phyloP scores from a whole-genome alignment of 2,797 vertebrate species.

The Buphagus erythrorhynchus region DNA sequence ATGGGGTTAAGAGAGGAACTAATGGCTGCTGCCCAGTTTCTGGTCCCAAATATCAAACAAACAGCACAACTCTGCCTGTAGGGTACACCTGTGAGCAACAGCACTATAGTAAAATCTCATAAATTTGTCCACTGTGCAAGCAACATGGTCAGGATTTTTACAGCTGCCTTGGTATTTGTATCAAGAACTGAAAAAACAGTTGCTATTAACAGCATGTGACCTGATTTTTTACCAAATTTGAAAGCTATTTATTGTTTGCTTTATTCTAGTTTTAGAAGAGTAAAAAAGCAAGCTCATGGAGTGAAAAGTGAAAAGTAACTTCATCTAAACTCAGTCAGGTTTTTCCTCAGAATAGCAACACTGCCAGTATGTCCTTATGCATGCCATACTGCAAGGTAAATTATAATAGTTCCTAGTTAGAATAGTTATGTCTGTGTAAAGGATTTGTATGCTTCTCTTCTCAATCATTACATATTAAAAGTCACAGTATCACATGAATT shows the following conservation, averaged over 20 bases:
- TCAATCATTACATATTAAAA: background rate
- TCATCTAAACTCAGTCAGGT: background rate
- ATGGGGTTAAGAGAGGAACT: accelerated
- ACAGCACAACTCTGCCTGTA: background rate
- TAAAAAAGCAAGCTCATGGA: background rate
- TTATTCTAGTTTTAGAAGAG: background rate
- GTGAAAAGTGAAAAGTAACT: background rate
- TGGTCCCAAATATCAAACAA: background rate
- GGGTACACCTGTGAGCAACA: background rate
- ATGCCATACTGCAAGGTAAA: background rate
- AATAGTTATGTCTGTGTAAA: background rate
- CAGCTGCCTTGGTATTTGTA: background rate
- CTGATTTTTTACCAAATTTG: background rate
- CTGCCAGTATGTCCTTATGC: background rate
- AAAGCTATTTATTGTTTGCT: background rate
- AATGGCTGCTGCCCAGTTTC: background rate
- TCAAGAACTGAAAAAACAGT: background rate
- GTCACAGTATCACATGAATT: background rate
- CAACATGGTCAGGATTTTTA: background rate
- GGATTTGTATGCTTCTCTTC: background rate
- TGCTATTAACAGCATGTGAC: background rate
- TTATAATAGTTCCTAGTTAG: background rate
- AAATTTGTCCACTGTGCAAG: background rate
- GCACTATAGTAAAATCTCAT: background rate
- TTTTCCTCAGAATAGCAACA: background rate